Base-by-base conservation (phyloP, 2,888 invertebrate genomes). In the Ligdia adustata region DNA sequence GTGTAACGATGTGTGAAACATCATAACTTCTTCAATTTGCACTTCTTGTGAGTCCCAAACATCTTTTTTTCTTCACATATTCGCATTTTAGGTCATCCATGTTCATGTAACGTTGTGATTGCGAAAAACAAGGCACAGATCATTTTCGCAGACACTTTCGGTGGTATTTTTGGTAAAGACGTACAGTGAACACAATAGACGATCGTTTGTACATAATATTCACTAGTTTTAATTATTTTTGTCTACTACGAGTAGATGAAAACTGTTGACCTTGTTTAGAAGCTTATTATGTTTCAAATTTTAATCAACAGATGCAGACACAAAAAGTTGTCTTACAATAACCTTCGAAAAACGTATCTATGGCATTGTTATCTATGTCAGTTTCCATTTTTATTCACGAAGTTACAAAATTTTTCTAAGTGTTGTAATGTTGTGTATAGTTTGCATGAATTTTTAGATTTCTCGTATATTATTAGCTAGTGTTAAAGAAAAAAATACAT, bases 261-360 rank as follows among this genome's bases (percentile, higher is more conserved):
- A 88, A 89, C 89, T 90, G 90, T 90, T 91, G 90, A 90, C 90
- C 90, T 91, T 90, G 90, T 90, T 84, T 90, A 90, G 88, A 90
- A 90, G 90, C 90, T 82, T 87, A 87, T 75, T 84, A 87, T 82
- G 90, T 88, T 90, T 90, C 88, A 88, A 90, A 89, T 86, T 89
- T 87, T 86, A 89, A 85, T 90, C 90, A 90, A 90, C 90, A 90
- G 90, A 90, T 89, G 87, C 85, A 88, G 88, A 88, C 89, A 88
- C 85, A 85, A 84, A 87, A 85, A 79, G 78, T 82, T 82, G 75
- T 76, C 72, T 75, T 66, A 72, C 67, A 67, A 53, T 78, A 75
- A 68, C 77, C 63, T 85, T 84, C 73, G 43, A 51, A 13, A 39
- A 57, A 58, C 69, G 76, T 70, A 22, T 18, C 16, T 40, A 11